A percentile compares a stretch with the other conserved stretches of the same genome.
Evolutionary conservation across 2,888 invertebrate species (phyloP).

Genomic region (Steinernema scapterisci): DNA sequence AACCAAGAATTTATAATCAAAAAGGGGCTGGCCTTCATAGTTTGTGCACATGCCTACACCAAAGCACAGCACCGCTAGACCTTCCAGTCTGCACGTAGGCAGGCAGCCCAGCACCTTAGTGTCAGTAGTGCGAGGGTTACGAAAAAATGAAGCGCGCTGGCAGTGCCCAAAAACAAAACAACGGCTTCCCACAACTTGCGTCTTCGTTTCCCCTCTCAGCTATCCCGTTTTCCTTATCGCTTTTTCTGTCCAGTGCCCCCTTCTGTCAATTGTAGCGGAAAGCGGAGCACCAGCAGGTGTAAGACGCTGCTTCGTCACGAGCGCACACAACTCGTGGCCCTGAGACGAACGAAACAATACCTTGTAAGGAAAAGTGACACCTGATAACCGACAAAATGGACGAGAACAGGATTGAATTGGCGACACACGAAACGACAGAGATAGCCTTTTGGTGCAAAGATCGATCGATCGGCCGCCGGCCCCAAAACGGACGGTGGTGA

Average conservation of each 20-base stretch:
- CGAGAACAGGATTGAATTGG: not conserved
- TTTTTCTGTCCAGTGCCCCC: no score
- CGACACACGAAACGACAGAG: not conserved
- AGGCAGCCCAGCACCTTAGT: not conserved
- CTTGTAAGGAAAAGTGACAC: not conserved
- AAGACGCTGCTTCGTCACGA: no score
- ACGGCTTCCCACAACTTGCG: not conserved
- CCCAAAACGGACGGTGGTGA: not conserved
- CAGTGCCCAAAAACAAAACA: constrained; percentile 6
- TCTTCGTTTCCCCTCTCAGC: no score
- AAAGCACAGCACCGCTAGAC: constrained; percentile 21
- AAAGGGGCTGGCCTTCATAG: constrained; percentile 26
- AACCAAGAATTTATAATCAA: constrained; percentile 16
- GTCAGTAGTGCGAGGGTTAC: not conserved
- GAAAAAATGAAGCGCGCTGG: constrained; percentile 3
- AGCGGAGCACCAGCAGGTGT: no score
- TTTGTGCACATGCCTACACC: constrained; percentile 14
- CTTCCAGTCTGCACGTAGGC: constrained; percentile 29
- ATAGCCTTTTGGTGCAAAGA: constrained; percentile 5
- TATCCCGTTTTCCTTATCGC: no score
- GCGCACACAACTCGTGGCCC: not conserved
- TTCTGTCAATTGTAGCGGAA: no score
- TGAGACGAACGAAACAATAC: not conserved
- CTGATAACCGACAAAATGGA: not conserved
- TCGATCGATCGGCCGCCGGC: constrained; percentile 19